Conservation (phyloP, 2,113 vertebrate species). For the Aix galericulata region DNA sequence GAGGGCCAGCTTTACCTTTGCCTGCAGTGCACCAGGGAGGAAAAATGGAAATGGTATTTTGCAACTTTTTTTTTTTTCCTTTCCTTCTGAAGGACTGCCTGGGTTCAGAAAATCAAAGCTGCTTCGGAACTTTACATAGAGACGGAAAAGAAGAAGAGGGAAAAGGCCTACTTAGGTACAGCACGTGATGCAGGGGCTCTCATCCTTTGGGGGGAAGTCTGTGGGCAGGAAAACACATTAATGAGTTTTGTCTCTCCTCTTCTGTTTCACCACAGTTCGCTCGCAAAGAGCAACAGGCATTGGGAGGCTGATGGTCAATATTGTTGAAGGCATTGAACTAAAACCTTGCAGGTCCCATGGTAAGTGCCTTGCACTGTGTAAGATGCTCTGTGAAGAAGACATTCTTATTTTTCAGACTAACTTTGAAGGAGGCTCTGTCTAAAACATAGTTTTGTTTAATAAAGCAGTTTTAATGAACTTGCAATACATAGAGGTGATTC, state of each 20-base stretch:
- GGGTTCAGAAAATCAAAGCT: constrained; percentile 99
- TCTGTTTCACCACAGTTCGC: constrained; percentile 81
- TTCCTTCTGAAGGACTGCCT: constrained; percentile 87
- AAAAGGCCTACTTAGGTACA: constrained; percentile 96
- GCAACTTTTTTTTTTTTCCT: constrained; percentile 39
- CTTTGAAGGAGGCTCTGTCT: neutral
- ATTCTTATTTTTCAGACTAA: neutral
- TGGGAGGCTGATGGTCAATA: constrained; percentile 97
- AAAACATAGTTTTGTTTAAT: neutral
- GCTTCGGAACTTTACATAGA: constrained; percentile 99
- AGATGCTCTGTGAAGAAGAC: neutral
- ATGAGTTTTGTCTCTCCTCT: neutral
- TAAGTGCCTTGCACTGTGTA: constrained; percentile 54
- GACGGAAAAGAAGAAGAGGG: constrained; percentile 98
- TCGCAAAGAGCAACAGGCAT: constrained; percentile 97
- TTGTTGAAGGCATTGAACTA: constrained; percentile 96
- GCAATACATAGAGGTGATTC: neutral
- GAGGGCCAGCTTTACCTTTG: neutral
- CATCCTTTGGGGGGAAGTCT: neutral
- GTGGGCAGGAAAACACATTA: neutral
- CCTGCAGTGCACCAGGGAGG: neutral
- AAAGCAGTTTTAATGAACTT: neutral
- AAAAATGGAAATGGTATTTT: neutral
- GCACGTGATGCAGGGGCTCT: neutral
- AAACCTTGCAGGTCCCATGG: constrained; percentile 97